These are phyloP conservation scores for Rotaria socialis DNA, from an alignment of 2,888 invertebrate species.

Conservation along the genomic window DNA sequence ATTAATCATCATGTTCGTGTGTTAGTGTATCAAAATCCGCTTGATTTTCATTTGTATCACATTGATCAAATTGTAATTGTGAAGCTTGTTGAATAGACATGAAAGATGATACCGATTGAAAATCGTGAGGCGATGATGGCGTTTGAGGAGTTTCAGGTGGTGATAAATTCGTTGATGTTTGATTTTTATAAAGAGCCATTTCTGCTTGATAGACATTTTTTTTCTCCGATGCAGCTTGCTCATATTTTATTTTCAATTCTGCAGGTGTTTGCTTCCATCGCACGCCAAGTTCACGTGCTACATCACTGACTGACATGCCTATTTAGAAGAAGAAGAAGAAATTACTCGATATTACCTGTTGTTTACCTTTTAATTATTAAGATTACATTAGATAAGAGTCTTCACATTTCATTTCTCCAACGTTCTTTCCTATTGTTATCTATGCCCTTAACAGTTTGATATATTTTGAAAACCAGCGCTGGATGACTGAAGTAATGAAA, in stretches of 20 bases:
- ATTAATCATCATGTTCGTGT: background rate
- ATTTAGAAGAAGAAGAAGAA: background rate
- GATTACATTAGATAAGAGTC: no score
- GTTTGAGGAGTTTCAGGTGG: background rate
- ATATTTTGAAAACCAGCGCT: no score
- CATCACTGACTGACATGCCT: slow-evolving; percentile 30
- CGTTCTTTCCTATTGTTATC: no score
- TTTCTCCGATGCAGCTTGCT: background rate
- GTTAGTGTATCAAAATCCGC: background rate
- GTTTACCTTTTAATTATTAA: no score
- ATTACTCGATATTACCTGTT: no score
- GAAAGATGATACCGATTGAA: background rate
- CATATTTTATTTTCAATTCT: background rate
- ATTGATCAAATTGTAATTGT: background rate
- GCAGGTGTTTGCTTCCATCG: background rate
- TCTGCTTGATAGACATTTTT: slow-evolving; percentile 20
- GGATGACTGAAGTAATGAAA: no score
- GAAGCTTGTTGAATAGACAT: background rate
- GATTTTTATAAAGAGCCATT: background rate
- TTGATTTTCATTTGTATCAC: background rate
- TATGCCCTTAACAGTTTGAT: no score
- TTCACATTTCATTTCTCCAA: no score
- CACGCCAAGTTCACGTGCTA: background rate
- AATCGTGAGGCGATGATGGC: background rate
- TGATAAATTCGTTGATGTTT: background rate